phyloP scores from a whole-genome alignment of 2,888 invertebrate species.

The Ichneumoninae sp. region DNA sequence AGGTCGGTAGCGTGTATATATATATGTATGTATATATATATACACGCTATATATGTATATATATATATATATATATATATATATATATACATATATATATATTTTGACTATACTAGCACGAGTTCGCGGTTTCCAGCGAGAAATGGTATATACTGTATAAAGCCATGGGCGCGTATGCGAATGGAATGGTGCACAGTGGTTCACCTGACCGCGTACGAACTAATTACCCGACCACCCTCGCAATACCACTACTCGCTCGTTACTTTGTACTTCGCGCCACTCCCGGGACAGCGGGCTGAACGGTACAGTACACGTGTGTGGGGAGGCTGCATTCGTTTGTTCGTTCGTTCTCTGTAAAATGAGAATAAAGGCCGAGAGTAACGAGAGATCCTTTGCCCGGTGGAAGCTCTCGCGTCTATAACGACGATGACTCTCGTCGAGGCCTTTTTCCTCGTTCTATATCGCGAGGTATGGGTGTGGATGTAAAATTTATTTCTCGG shows the following conservation, averaged over 20 bases:
- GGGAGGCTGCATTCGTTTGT: constrained; percentile 12
- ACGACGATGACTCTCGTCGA: constrained; percentile 9
- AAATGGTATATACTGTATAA: constrained; percentile 2
- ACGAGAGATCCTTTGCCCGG: constrained; percentile 43
- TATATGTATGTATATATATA: neutral
- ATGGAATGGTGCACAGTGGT: constrained; percentile 43
- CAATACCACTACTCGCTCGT: constrained; percentile 23
- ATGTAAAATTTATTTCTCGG: neutral
- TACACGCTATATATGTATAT: neutral
- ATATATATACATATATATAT: neutral
- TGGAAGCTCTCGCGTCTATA: neutral
- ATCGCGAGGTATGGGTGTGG: neutral
- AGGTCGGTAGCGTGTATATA: constrained; percentile 10
- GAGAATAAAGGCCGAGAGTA: constrained; percentile 45
- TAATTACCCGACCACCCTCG: constrained; percentile 58
- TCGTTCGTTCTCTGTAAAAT: constrained; percentile 51
- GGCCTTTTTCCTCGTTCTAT: constrained; percentile 1
- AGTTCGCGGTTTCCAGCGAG: constrained; percentile 39
- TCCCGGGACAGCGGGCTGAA: neutral
- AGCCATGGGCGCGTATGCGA: constrained; percentile 18
- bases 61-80: neutral
- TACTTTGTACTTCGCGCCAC: constrained; percentile 39
- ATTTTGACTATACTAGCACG: constrained; percentile 21
- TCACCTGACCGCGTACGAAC: constrained; percentile 51
- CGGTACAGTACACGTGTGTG: constrained; percentile 19